Conservation (phyloP, 1,140 invertebrate species). For the Nephila pilipes region DNA sequence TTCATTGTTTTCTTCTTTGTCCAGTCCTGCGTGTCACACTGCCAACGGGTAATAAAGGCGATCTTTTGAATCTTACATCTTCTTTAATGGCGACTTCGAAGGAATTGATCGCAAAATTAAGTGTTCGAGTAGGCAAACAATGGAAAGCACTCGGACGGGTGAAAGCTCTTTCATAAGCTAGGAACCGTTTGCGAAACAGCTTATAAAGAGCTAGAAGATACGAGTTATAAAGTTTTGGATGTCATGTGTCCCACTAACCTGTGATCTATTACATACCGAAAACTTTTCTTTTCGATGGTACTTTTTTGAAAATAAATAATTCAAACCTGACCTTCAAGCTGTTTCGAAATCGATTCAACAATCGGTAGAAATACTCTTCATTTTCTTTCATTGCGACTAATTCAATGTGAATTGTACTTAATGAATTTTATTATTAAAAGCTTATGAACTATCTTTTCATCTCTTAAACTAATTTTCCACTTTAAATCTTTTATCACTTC, state of each 20-base stretch:
- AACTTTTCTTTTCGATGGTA: neutral
- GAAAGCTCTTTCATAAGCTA: neutral
- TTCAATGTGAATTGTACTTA: too few relatives aligned
- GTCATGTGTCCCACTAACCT: slow-evolving; percentile 23
- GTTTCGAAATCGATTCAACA: neutral
- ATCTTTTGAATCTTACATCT: slow-evolving; percentile 10
- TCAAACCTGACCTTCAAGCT: neutral
- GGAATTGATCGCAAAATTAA: slow-evolving; percentile 19
- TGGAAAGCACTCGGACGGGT: neutral
- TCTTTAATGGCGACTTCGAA: neutral
- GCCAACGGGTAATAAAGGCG: neutral
- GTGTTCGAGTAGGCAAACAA: neutral
- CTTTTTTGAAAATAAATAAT: slow-evolving; percentile 7
- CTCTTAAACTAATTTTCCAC: too few relatives aligned
- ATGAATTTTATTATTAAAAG: too few relatives aligned
- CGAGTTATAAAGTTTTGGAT: slow-evolving; percentile 2
- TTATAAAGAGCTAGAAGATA: neutral
- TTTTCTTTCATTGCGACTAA: too few relatives aligned
- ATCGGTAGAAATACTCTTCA: too few relatives aligned
- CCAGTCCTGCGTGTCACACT: neutral
- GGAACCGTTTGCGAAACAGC: slow-evolving; percentile 26
- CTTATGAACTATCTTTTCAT: too few relatives aligned
- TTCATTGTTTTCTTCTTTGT: slow-evolving; percentile 35
- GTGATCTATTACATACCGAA: neutral
- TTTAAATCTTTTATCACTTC: too few relatives aligned